Evolutionary conservation across 2,888 invertebrate genomes (phyloP), one percentile per base, ranked within the genome.

Genomic region (Parnassius orleans): DNA sequence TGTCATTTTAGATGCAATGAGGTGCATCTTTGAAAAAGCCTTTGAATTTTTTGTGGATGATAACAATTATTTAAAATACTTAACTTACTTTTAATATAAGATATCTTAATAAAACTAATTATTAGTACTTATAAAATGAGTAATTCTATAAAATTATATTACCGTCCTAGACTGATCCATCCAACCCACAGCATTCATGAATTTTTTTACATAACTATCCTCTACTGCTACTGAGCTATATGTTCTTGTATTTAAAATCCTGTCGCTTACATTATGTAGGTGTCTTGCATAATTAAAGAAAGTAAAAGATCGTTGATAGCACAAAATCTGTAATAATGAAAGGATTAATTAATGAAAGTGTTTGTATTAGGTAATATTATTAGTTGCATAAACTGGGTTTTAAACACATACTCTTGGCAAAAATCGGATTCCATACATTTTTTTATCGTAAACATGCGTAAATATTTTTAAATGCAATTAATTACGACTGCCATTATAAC

Each of bases 111-210:
- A 24, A 24, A 33, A 33, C 7, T 33, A 33, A 33, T 19, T 19
- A 19, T 19, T 2, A 19, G 19, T 33, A 33, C 33, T 33, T 3
- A 33, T 43, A 43, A 43, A 43, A 19, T 19, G 19, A 19, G 19
- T 19, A 19, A 43, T 43, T 3, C 10, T 42, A 51, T 15, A 57
- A 53, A 11, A 54, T 42, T 59, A 9, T 61, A 84, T 83, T 78
- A 93, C 93, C 54, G 93, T 87, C 76, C 93, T 92, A 3, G 90
- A 84, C 54, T 92, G 92, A 61, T 93, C 93, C 79, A 92, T 87
- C 86, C 93, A 93, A 3, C 93, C 93, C 24, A 94, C 92, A 75
- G 93, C 93, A 71, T 92, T 93, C 76, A 94, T 87, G 63, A 94
- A 92, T 67, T 92, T 93, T 66, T 93, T 93, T 0, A 94, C 77